Evolutionary conservation across 2,888 invertebrate genomes (phyloP).

Genomic region (Opisthograptis luteolata): DNA sequence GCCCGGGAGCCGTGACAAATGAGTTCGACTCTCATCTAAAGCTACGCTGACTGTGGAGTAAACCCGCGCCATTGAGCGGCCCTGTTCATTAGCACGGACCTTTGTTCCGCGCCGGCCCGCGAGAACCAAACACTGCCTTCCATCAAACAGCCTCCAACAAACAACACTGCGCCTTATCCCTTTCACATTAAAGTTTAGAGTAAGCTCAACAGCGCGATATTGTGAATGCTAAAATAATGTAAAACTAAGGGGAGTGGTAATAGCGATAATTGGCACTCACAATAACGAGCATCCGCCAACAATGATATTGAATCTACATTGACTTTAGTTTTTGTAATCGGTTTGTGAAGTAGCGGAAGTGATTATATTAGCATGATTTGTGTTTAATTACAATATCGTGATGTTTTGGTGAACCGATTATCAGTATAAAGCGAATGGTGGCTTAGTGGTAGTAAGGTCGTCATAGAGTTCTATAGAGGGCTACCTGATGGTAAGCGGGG

Average conservation of each 20-base stretch:
- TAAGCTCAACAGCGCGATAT: not conserved
- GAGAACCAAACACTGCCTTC: slow-evolving; percentile 39
- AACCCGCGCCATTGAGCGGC: slow-evolving; percentile 43
- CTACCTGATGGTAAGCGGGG: too few relatives aligned
- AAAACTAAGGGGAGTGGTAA: slow-evolving; percentile 44
- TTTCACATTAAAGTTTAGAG: slow-evolving; percentile 16
- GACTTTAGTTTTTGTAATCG: slow-evolving; percentile 5
- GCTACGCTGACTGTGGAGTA: slow-evolving; percentile 18
- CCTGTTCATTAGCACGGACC: slow-evolving; percentile 53
- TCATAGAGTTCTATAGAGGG: too few relatives aligned
- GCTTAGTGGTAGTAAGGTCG: too few relatives aligned
- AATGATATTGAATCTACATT: slow-evolving; percentile 7
- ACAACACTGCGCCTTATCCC: not conserved
- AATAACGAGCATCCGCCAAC: slow-evolving; percentile 13
- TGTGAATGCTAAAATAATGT: slow-evolving; percentile 31
- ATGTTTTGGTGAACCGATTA: too few relatives aligned
- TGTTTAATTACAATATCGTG: too few relatives aligned
- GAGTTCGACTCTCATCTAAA: slow-evolving; percentile 9
- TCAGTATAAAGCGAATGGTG: too few relatives aligned
- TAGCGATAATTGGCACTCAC: slow-evolving; percentile 44
- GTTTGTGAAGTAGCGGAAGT: slow-evolving; percentile 7
- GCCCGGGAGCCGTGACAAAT: slow-evolving; percentile 24
- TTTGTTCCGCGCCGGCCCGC: slow-evolving; percentile 44
- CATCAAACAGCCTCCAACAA: not conserved
- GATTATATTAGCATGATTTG: too few relatives aligned